phyloP scores from a whole-genome alignment of 2,888 invertebrate genomes.

The Pilophorus perplexus region DNA sequence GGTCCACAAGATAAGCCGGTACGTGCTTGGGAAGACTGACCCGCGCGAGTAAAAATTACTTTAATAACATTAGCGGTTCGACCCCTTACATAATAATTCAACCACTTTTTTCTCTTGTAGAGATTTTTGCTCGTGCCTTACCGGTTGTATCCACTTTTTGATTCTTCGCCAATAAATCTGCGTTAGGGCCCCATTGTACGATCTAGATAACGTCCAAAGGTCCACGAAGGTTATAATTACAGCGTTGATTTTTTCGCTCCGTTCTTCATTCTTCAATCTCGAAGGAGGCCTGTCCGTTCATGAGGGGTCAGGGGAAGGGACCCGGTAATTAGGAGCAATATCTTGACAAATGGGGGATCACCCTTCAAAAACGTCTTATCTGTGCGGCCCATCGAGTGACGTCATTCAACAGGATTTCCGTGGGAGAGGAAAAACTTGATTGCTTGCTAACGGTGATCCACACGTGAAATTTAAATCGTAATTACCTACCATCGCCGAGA shows the following conservation, averaged over 20 bases:
- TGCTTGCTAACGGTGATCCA: too few species aligned
- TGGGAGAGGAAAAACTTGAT: too few species aligned
- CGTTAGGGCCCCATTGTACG: neutral
- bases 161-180: constrained; percentile 4
- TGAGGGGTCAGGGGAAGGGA: neutral
- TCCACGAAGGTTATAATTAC: constrained; percentile 17
- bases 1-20: neutral
- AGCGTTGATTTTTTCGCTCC: constrained; percentile 12
- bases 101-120: neutral
- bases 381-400: too few species aligned
- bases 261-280: constrained; percentile 8
- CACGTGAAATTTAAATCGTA: too few species aligned
- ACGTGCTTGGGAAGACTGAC: neutral
- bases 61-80: constrained; percentile 23
- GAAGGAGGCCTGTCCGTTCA: neutral
- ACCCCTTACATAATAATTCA: constrained; percentile 32
- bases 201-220: constrained; percentile 17
- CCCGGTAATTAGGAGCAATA: neutral
- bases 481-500: too few species aligned
- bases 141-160: constrained; percentile 17
- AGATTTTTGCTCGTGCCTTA: constrained; percentile 10
- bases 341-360: too few species aligned
- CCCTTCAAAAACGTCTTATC: too few species aligned
- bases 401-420: too few species aligned
- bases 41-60: too few species aligned